These are phyloP conservation scores for Anolis sagrei DNA, from an alignment of 2,113 vertebrate species.

Conservation along the genomic window DNA sequence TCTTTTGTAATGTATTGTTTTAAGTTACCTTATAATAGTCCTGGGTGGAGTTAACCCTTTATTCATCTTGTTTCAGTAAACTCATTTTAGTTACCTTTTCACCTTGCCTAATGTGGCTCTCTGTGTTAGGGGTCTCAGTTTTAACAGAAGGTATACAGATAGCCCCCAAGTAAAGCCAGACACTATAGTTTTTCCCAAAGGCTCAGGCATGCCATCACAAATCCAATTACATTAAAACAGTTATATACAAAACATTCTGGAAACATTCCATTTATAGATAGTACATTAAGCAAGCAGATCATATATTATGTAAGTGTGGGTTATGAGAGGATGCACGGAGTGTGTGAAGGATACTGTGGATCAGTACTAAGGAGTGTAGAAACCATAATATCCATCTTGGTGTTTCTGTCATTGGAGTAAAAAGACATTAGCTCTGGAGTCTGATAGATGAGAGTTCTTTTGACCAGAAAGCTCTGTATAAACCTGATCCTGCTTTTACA, in stretches of 20 bases:
- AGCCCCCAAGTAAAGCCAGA: too few species aligned
- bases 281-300: not conserved
- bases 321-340: not conserved
- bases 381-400: not conserved
- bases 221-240: not conserved
- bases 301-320: not conserved
- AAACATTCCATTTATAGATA: not conserved
- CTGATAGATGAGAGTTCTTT: not conserved
- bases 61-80: too few species aligned
- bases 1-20: too few species aligned
- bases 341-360: not conserved
- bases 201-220: too few species aligned
- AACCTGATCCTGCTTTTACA: constrained; percentile 16
- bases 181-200: too few species aligned
- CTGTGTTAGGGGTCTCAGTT: too few species aligned
- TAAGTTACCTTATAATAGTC: too few species aligned
- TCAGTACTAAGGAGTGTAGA: not conserved
- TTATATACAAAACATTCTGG: not conserved
- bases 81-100: too few species aligned
- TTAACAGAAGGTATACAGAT: too few species aligned
- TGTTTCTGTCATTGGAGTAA: not conserved
- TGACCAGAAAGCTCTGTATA: constrained; percentile 10
- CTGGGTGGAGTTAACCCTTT: too few species aligned
- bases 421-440: not conserved
- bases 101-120: too few species aligned